Evolutionary conservation across 2,797 vertebrate species (phyloP).

Genomic region (Rhinatrema bivittatum): DNA sequence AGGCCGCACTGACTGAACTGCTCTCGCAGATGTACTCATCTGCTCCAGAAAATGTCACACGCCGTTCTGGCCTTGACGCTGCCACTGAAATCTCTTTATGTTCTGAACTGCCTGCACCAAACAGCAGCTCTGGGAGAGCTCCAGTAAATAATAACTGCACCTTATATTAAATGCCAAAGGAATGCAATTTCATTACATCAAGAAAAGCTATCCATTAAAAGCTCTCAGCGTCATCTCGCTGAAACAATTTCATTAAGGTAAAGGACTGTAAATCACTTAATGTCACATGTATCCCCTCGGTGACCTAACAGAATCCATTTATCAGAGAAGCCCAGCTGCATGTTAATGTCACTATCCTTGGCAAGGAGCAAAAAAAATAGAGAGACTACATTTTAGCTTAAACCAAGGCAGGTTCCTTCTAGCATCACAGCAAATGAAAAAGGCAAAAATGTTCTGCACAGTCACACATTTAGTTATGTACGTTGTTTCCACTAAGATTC

Average conservation of each 20-base stretch:
- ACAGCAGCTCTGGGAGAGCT: constrained; percentile 53
- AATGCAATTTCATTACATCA: constrained; percentile 85
- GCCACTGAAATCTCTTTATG: constrained; percentile 60
- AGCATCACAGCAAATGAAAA: constrained; percentile 11
- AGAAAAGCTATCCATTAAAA: constrained; percentile 82
- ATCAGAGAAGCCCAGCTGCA: constrained; percentile 75
- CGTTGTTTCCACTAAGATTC: too few relatives aligned
- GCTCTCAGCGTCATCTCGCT: constrained; percentile 78
- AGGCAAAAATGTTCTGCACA: background rate
- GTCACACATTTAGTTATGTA: background rate
- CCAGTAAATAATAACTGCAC: constrained; percentile 76
- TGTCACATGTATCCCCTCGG: constrained; percentile 74
- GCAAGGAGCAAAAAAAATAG: constrained; percentile 29
- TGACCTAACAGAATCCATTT: constrained; percentile 81
- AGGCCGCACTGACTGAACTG: constrained; percentile 1
- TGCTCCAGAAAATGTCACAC: constrained; percentile 31
- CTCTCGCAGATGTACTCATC: constrained; percentile 4
- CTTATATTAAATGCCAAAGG: constrained; percentile 82
- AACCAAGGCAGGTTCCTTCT: constrained; percentile 23
- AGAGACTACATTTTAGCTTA: constrained; percentile 32
- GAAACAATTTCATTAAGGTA: constrained; percentile 98
- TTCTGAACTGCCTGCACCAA: constrained; percentile 57
- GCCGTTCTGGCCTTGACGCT: constrained; percentile 31
- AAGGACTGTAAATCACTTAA: constrained; percentile 92
- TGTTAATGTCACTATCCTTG: constrained; percentile 65